Percentiles rank a stretch among this genome's conserved stretches.
These are phyloP conservation scores for Hirundo rustica DNA, from an alignment of 2,797 vertebrate species.

Conservation along the genomic window DNA sequence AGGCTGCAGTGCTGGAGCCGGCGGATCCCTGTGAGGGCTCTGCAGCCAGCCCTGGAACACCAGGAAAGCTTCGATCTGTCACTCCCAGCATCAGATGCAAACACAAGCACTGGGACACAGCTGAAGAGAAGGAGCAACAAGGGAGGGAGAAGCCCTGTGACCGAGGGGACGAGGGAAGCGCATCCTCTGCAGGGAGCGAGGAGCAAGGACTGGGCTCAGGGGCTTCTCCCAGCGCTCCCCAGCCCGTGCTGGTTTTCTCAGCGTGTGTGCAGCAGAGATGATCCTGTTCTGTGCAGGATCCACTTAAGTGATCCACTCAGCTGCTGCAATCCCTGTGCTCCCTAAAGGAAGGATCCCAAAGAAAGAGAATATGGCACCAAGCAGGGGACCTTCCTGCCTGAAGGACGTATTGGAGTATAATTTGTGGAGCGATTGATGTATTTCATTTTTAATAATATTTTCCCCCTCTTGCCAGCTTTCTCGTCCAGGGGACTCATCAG, in stretches of 20 bases:
- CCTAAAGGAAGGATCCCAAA: not conserved
- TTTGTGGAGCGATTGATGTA: not conserved
- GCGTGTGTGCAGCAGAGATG: not conserved
- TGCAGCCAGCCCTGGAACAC: not conserved
- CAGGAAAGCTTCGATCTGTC: not conserved
- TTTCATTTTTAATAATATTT: not conserved
- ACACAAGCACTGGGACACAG: not conserved
- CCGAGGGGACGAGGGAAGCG: fast-evolving
- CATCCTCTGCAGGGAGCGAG: not conserved
- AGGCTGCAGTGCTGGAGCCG: not conserved
- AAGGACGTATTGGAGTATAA: not conserved
- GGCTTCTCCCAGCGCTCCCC: not conserved
- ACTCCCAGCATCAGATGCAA: not conserved
- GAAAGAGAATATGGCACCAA: not conserved
- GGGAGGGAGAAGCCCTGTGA: fast-evolving
- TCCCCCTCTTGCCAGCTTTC: not conserved
- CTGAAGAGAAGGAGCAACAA: not conserved
- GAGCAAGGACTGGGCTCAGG: not conserved
- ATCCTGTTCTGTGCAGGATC: not conserved
- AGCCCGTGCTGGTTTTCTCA: not conserved
- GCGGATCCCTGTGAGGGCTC: not conserved
- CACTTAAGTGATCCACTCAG: not conserved
- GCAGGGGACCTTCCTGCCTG: not conserved
- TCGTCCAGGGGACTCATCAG: not conserved
- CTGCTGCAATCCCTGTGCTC: fast-evolving